Percentiles rank a stretch among this genome's conserved stretches.
Conservation (phyloP, 2,797 vertebrate species). For the Sciurus vulgaris region DNA sequence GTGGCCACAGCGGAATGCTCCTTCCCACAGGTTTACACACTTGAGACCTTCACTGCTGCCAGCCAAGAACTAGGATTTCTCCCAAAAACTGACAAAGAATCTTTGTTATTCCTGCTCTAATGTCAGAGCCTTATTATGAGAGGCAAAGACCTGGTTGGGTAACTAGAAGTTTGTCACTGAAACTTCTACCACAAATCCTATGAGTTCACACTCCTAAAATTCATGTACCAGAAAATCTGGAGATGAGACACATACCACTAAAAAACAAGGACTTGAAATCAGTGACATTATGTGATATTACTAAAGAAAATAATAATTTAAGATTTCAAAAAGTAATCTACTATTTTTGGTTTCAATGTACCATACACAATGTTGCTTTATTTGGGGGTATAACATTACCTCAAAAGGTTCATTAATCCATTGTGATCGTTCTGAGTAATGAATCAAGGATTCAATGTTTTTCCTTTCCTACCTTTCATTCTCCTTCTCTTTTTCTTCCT, state of each 20-base stretch:
- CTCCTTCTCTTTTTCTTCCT: background rate
- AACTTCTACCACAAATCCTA: background rate
- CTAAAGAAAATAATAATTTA: constrained; percentile 20
- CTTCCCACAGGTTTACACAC: too few species aligned
- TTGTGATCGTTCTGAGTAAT: background rate
- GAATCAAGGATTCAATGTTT: background rate
- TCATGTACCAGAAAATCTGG: background rate
- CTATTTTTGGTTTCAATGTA: background rate
- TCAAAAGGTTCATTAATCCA: background rate
- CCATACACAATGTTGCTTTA: background rate
- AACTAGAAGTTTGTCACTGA: background rate
- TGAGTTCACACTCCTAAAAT: background rate
- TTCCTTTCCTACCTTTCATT: background rate
- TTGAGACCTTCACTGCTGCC: too few species aligned
- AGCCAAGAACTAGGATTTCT: too few species aligned
- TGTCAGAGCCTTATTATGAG: background rate
- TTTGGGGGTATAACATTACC: background rate
- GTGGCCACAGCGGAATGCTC: too few species aligned
- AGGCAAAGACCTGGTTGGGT: background rate
- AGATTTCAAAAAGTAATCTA: background rate
- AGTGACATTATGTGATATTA: background rate
- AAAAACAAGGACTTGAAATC: background rate
- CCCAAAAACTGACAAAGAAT: too few species aligned
- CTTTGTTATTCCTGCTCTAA: background rate
- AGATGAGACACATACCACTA: background rate